phyloP scores from a whole-genome alignment of 2,888 invertebrate genomes.

The Pterostichus niger region DNA sequence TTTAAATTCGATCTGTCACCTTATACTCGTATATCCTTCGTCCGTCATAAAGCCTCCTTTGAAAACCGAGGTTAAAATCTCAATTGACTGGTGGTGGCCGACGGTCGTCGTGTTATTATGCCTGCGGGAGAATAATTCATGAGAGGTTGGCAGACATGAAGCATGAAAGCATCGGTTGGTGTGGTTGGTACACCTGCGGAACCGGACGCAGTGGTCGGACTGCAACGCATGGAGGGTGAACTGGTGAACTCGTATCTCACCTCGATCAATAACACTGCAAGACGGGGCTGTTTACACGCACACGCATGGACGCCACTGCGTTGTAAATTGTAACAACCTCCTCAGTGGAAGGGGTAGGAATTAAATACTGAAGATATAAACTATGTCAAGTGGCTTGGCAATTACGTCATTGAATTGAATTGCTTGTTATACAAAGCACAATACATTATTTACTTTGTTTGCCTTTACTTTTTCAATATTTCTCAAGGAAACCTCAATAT shows the following conservation, averaged over 20 bases:
- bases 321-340: too few relatives aligned
- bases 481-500: too few relatives aligned
- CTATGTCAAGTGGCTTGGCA: too few relatives aligned
- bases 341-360: too few relatives aligned
- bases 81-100: not conserved
- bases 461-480: too few relatives aligned
- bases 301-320: not conserved
- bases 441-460: too few relatives aligned
- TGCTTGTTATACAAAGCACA: too few relatives aligned
- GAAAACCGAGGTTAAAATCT: not conserved
- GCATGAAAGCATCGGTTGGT: too few relatives aligned
- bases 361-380: too few relatives aligned
- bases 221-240: constrained; percentile 5
- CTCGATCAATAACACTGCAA: constrained; percentile 44
- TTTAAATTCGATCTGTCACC: too few relatives aligned
- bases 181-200: too few relatives aligned
- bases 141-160: constrained; percentile 4
- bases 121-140: constrained; percentile 7
- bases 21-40: not conserved
- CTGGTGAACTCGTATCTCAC: constrained; percentile 31
- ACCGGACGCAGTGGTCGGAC: not conserved
- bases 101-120: not conserved
- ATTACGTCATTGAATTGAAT: too few relatives aligned
- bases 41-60: not conserved
- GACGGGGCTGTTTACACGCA: not conserved